phyloP scores from a whole-genome alignment of 2,888 invertebrate species.

The Diarsia dahlii region DNA sequence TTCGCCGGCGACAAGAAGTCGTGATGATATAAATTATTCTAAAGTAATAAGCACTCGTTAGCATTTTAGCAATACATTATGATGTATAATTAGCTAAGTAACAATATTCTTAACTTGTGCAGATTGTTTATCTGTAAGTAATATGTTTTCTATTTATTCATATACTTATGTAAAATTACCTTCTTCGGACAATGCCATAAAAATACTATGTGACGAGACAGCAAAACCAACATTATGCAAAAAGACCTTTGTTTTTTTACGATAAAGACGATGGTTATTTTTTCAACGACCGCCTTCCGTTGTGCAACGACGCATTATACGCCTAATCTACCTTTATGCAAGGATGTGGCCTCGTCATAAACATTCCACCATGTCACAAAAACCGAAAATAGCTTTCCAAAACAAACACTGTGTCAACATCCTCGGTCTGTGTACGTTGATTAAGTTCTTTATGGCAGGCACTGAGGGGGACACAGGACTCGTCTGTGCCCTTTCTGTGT shows the following conservation, averaged over 20 bases:
- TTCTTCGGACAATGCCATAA: not conserved
- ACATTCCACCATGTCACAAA: conserved; percentile 56
- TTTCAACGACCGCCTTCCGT: conserved; percentile 55
- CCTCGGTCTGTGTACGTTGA: conserved; percentile 35
- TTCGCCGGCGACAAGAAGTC: conserved; percentile 7
- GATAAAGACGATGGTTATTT: conserved; percentile 35
- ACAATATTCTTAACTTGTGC: not conserved
- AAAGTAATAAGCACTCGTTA: not conserved
- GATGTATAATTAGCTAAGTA: not conserved
- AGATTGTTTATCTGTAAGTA: too few species aligned
- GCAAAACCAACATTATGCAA: conserved; percentile 17
- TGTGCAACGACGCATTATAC: conserved; percentile 44
- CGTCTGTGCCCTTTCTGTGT: conserved; percentile 27
- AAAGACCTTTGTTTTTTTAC: conserved; percentile 25
- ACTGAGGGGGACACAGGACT: conserved; percentile 33
- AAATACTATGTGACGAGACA: conserved; percentile 15
- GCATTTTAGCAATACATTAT: not conserved
- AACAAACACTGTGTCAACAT: conserved; percentile 44
- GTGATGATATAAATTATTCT: not conserved
- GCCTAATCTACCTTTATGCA: conserved; percentile 53
- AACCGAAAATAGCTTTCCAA: conserved; percentile 60
- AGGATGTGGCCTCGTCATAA: conserved; percentile 60
- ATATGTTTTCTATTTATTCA: not conserved
- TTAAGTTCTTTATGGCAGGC: conserved; percentile 53
- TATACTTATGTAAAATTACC: not conserved